Percentiles rank a stretch among this genome's conserved stretches.
Conservation (phyloP, 2,888 invertebrate species). For the Lampropteryx suffumata region DNA sequence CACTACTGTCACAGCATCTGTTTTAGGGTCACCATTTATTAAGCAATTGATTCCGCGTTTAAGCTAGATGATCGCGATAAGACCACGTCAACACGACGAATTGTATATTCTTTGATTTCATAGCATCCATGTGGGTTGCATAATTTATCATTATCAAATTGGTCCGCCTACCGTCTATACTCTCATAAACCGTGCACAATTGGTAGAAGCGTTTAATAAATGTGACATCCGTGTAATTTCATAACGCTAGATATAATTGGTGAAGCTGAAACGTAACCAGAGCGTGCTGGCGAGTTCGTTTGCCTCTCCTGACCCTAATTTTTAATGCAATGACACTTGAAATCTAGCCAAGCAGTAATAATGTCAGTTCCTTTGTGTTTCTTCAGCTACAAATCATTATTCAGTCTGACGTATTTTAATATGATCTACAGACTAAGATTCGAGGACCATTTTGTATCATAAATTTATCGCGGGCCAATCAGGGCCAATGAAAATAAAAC, state of each 20-base stretch:
- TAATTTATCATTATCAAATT: not conserved
- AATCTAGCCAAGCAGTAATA: constrained; percentile 19
- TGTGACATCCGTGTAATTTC: constrained; percentile 30
- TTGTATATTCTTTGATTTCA: too few relatives aligned
- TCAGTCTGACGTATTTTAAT: constrained; percentile 4
- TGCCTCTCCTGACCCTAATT: constrained; percentile 19
- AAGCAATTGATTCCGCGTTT: too few relatives aligned
- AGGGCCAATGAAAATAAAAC: not conserved
- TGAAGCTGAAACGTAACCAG: constrained; percentile 14
- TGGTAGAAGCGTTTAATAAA: constrained; percentile 22
- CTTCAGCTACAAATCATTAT: constrained; percentile 4
- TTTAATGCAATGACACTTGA: constrained; percentile 19
- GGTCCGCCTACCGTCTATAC: constrained; percentile 5
- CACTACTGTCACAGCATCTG: too few relatives aligned
- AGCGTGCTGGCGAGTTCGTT: constrained; percentile 14
- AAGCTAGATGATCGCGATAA: too few relatives aligned
- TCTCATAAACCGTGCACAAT: constrained; percentile 11
- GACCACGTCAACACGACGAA: too few relatives aligned
- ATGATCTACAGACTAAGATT: not conserved
- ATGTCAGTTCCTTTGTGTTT: constrained; percentile 14
- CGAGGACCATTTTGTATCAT: not conserved
- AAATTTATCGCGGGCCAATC: not conserved
- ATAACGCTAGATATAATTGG: constrained; percentile 21
- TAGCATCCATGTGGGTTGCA: too few relatives aligned
- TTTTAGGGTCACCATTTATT: too few relatives aligned